A percentile compares a stretch with the other conserved stretches of the same genome.
Conservation (phyloP, 2,888 invertebrate genomes). For the Drosophila fungiperda region DNA sequence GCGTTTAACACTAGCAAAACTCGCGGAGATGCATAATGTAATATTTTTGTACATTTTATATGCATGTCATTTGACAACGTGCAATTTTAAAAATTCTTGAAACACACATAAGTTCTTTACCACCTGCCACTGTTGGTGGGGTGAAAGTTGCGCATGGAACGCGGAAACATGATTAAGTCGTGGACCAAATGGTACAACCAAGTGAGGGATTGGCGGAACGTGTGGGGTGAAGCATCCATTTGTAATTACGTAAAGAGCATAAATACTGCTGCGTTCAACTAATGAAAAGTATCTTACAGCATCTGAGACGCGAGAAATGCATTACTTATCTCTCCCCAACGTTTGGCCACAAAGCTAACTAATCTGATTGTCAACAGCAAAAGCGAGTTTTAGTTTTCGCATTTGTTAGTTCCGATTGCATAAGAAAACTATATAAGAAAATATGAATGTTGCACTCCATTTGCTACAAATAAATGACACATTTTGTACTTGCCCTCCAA, state of each 20-base stretch:
- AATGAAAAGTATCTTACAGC: conserved; percentile 42
- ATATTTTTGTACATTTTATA: conserved; percentile 71
- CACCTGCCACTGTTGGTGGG: not conserved
- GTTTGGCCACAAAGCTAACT: conserved; percentile 14
- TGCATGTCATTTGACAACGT: conserved; percentile 74
- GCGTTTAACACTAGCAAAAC: not conserved
- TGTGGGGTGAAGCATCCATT: conserved; percentile 1
- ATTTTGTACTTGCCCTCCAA: not conserved
- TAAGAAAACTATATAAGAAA: not conserved
- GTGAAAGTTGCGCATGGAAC: conserved; percentile 1
- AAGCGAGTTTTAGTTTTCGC: conserved; percentile 2
- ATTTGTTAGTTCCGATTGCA: not conserved
- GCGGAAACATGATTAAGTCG: conserved; percentile 45
- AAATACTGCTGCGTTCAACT: conserved; percentile 60
- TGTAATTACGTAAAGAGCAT: conserved; percentile 74
- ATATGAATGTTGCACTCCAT: not conserved
- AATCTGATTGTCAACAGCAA: not conserved
- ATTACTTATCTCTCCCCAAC: conserved; percentile 4
- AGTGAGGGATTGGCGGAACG: conserved; percentile 4
- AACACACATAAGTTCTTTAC: conserved; percentile 33
- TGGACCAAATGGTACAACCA: conserved; percentile 4
- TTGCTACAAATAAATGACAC: not conserved
- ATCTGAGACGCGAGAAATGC: conserved; percentile 17
- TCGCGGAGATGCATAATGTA: conserved; percentile 48
- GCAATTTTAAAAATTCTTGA: conserved; percentile 65